Base-by-base conservation (phyloP, 2,888 invertebrate species). In the Cremastobaeus sp. region DNA sequence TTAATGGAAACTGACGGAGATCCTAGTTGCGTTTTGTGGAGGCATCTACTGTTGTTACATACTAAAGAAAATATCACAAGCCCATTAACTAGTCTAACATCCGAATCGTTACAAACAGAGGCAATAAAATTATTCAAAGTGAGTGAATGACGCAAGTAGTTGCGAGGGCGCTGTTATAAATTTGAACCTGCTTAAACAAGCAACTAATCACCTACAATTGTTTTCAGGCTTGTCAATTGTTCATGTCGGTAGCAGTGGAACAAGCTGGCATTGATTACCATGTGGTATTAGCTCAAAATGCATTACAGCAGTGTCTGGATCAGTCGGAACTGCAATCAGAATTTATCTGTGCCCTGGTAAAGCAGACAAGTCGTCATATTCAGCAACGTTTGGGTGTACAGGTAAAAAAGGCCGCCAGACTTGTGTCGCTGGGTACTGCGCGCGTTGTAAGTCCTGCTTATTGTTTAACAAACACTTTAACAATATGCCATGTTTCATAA, bases 211-310 rank as follows among this genome's bases (percentile, higher is more conserved):
- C 8, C 3, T 32, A n/a, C 8, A 32, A 8, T 32, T 32, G 3
- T 32, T 43, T 59, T 34, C 15, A 96, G 96, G 96, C 97, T 88
- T 94, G 96, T 78, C 96, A 98, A 86, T 91, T 98, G 77, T 99
- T 98, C 89, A 96, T 96, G 92, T 97, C 96, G 1, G 97, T 98
- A 76, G 94, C 96, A 39, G 95, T 99, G 79, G 97, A 98, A 89
- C 95, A 96, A 84, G 95, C 97, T 57, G 96, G 97, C 84, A 95
- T 98, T 81, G 98, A 99, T 90, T 97, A 98, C 89, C 98, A 99
- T 89, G 97, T 99, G 83, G 96, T 96, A 70, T 90, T 99, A 72
- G 98, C 98, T 11, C 98, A 98, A 91, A 97, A 97, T 88, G 96
- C 98, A 25, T 90, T 99, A 64, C 95, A 96, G 85, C 95, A 96